These are phyloP conservation scores for Parazoanthus atlanticus DNA, from an alignment of 92 coral and sea anemone species.

Conservation along the genomic window DNA sequence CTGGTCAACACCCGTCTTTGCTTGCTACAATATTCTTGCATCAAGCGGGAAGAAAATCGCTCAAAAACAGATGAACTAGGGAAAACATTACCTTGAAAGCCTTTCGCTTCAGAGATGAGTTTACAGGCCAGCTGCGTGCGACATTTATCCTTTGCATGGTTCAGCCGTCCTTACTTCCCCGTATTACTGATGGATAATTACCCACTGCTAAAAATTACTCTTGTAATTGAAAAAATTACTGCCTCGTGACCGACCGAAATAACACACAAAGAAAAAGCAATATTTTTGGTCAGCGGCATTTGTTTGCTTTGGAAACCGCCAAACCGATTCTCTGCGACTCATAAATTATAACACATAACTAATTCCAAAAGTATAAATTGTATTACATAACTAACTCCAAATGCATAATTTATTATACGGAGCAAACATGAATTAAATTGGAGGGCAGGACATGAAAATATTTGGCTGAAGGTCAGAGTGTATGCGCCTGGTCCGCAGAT, in stretches of 20 bases:
- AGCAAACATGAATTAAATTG: too few relatives aligned
- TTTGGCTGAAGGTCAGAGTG: too few relatives aligned
- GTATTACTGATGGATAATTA: neutral
- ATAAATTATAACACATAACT: neutral
- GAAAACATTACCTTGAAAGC: constrained; percentile 34
- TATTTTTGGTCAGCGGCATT: constrained; percentile 12
- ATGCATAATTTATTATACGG: too few relatives aligned
- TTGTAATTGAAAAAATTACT: neutral
- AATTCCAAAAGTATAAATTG: too few relatives aligned
- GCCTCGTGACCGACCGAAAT: constrained; percentile 18
- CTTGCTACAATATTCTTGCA: neutral
- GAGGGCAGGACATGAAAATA: too few relatives aligned
- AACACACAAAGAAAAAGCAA: neutral
- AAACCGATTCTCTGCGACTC: neutral
- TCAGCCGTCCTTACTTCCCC: neutral
- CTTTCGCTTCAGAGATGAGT: constrained; percentile 63
- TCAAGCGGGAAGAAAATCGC: neutral
- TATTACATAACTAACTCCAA: too few relatives aligned
- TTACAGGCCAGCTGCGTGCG: constrained; percentile 80
- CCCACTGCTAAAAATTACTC: neutral
- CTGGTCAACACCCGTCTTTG: neutral
- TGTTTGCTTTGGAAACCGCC: constrained; percentile 12
- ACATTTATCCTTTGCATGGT: constrained; percentile 47
- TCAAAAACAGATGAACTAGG: neutral
- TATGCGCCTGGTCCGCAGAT: too few relatives aligned